Conservation (phyloP, 2,113 vertebrate genomes). For the Platanista minor region DNA sequence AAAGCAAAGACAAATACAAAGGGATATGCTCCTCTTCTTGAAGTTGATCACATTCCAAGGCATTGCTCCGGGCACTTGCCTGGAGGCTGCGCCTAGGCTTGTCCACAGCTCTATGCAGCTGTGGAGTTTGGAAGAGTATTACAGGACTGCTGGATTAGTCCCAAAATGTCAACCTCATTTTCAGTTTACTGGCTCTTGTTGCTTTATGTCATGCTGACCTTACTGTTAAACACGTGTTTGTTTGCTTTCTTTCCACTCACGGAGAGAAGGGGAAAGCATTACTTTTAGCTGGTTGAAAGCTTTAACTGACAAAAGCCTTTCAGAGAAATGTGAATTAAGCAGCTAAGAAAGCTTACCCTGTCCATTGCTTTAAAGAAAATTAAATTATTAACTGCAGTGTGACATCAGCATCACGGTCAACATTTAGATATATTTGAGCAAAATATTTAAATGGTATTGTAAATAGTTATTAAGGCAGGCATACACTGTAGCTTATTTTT, state of each 20-base stretch:
- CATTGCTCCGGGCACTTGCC: not conserved
- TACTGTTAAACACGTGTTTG: conserved; percentile 72
- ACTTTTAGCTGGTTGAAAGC: conserved; percentile 41
- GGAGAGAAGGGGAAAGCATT: conserved; percentile 54
- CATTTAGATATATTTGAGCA: not conserved
- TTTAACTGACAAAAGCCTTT: conserved; percentile 32
- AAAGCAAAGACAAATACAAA: not conserved
- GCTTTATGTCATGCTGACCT: conserved; percentile 84
- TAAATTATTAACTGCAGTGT: not conserved
- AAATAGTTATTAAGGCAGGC: not conserved
- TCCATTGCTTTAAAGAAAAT: not conserved
- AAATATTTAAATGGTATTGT: conserved; percentile 2
- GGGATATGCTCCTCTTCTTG: not conserved
- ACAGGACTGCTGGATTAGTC: conserved; percentile 55
- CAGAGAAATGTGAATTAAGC: not conserved
- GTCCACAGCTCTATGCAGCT: conserved; percentile 53
- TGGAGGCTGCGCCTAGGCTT: conserved; percentile 23
- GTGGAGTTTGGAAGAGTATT: conserved; percentile 63
- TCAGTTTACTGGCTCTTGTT: conserved; percentile 77
- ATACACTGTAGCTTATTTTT: not conserved
- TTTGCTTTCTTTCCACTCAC: conserved; percentile 73
- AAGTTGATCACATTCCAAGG: not conserved
- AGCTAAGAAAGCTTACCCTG: not conserved
- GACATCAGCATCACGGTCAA: not conserved
- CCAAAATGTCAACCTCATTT: conserved; percentile 74